Evolutionary conservation across 2,888 invertebrate species (phyloP).

Genomic region (Clostera curtula): DNA sequence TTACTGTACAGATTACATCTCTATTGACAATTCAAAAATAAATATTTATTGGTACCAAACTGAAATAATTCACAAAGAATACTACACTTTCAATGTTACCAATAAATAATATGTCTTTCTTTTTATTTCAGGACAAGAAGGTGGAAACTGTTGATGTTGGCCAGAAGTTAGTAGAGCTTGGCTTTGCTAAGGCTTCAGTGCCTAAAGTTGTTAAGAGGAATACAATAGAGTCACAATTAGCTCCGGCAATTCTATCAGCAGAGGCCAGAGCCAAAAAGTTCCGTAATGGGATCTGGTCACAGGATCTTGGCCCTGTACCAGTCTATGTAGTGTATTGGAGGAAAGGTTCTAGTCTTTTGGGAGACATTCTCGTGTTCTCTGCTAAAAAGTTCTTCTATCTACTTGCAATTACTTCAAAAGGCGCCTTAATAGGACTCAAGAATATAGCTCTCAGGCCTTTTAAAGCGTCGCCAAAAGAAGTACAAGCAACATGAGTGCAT

Average conservation of each 20-base stretch:
- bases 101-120: conserved; percentile 5
- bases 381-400: conserved; percentile 39
- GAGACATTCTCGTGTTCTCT: conserved; percentile 30
- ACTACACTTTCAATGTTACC: no score
- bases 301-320: conserved; percentile 57
- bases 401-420: conserved; percentile 35
- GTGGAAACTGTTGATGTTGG: conserved; percentile 59
- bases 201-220: conserved; percentile 47
- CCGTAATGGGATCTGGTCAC: conserved; percentile 64
- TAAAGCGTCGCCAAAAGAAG: conserved; percentile 39
- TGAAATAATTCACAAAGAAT: no score
- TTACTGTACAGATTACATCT: no score
- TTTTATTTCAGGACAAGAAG: conserved; percentile 48
- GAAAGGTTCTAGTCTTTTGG: conserved; percentile 39
- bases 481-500: conserved; percentile 56
- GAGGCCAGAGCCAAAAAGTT: conserved; percentile 52
- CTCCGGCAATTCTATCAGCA: conserved; percentile 50
- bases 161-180: conserved; percentile 62
- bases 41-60: no score
- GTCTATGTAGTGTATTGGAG: conserved; percentile 52
- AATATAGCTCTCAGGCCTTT: conserved; percentile 43
- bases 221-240: conserved; percentile 52
- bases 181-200: conserved; percentile 57
- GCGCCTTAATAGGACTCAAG: conserved; percentile 45
- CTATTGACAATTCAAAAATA: no score